A percentile compares a stretch with the other conserved stretches of the same genome.
Evolutionary conservation across 2,113 vertebrate genomes (phyloP).

Genomic region (Seriola aureovittata): DNA sequence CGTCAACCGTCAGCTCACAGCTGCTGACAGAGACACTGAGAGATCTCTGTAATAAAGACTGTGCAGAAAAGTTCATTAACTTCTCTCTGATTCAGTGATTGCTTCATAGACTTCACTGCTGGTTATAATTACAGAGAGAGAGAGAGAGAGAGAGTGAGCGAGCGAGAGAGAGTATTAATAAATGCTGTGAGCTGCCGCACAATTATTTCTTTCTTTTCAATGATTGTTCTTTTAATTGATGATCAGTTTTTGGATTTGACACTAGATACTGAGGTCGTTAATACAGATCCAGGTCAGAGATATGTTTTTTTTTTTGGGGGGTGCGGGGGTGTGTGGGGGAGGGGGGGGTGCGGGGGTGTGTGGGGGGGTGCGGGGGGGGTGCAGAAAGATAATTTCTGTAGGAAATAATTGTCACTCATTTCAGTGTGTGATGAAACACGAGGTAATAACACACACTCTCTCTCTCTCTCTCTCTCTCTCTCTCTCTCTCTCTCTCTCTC

Average conservation of each 20-base stretch:
- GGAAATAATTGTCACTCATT: constrained; percentile 29
- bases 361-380: no score
- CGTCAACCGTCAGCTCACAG: no score
- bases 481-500: background rate
- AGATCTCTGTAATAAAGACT: background rate
- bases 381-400: constrained; percentile 2
- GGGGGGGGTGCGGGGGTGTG: no score
- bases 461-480: background rate
- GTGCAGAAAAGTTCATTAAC: background rate
- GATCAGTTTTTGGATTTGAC: constrained; percentile 20
- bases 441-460: constrained; percentile 30
- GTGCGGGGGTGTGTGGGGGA: no score
- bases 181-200: background rate
- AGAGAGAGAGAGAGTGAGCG: background rate
- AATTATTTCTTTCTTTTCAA: background rate
- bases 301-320: no score
- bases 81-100: background rate
- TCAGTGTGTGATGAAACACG: constrained; percentile 46
- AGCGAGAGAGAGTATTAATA: background rate
- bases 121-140: background rate
- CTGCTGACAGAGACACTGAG: background rate
- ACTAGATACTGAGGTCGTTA: constrained; percentile 4
- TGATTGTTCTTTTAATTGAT: constrained; percentile 9
- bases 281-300: constrained; percentile 18
- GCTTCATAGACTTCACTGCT: background rate